phyloP scores from a whole-genome alignment of 2,888 invertebrate species.

The Apeira syringaria region DNA sequence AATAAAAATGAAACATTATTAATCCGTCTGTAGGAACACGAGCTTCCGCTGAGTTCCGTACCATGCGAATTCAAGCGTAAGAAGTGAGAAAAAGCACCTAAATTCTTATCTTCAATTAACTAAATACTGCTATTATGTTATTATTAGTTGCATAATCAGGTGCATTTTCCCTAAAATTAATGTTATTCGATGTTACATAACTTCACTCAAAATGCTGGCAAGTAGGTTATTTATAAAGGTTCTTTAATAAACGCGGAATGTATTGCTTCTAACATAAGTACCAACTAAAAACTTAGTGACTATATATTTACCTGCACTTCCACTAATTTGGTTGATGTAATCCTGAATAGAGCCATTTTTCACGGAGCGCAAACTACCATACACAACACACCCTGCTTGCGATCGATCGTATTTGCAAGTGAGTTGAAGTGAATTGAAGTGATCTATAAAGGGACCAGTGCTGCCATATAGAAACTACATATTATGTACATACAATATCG shows the following conservation, averaged over 20 bases:
- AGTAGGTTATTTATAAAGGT: slow-evolving; percentile 46
- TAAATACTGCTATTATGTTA: too few species aligned
- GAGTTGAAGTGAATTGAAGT: too few species aligned
- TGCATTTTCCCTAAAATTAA: too few species aligned
- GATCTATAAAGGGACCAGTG: too few species aligned
- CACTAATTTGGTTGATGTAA: slow-evolving; percentile 84
- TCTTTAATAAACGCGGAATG: too few species aligned
- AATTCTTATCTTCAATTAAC: slow-evolving; percentile 31
- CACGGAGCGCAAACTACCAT: slow-evolving; percentile 64
- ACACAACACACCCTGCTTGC: slow-evolving; percentile 47
- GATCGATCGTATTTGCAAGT: slow-evolving; percentile 67
- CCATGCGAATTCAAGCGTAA: too few species aligned
- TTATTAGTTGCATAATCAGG: too few species aligned
- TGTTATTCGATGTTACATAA: slow-evolving; percentile 54
- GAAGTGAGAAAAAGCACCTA: not conserved
- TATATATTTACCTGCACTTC: slow-evolving; percentile 83
- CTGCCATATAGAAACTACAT: too few species aligned
- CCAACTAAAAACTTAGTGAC: not conserved
- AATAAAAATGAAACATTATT: too few species aligned
- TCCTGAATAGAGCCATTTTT: slow-evolving; percentile 87
- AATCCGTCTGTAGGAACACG: too few species aligned
- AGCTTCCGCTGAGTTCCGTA: too few species aligned
- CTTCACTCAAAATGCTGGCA: slow-evolving; percentile 49
- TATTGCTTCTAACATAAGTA: slow-evolving; percentile 1
- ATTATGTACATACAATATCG: too few species aligned